Base-by-base conservation (phyloP, 2,113 vertebrate species). In the Oryzias curvinotus region DNA sequence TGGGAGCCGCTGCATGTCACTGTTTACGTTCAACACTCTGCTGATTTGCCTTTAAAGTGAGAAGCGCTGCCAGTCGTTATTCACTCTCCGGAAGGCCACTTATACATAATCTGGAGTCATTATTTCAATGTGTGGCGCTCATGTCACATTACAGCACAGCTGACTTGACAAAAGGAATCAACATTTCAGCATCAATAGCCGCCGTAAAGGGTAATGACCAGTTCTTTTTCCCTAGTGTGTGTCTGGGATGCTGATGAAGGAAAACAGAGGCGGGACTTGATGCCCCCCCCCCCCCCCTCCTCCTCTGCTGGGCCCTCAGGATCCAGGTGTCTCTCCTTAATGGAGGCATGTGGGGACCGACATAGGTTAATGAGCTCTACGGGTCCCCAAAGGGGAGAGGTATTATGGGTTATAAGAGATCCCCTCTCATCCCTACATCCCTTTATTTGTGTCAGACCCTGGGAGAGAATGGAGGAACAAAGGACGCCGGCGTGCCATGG, bases 331-430 rank as follows among this genome's bases (percentile, higher is more conserved):
- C 77, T 82, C 73, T 87, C 73, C 84, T 82, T 80, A 85, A 80
- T 80, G 78, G 67, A 82, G 77, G 66, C 74, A 71, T 68, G 78
- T 41, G 73, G 69, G 84, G 73, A 78, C 77, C 72, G 58, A 78
- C 80, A 60, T 71, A 88, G 86, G 86, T 89, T 89, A 91, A 91
- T 89, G 85, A 88, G 83, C 77, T 85, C 62, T 50, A 56, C 57
- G 48, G 78, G 67, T 41, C 79, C 21, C 80, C 80, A 60, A 54
- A 72, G 85, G 85, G 82, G 66, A 64, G 5, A 18, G 52, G 77
- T 73, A 80, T 85, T 83, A 90, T 77, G 80, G 84, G 67, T 75
- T 82, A 65, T 77, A 82, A 71, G 72, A 82, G 83, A 82, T 82
- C 78, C 76, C 70, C 78, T 85, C 78, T 88, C 84, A 84, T 84